Conservation (phyloP, 2,797 vertebrate species). For the Picus viridis region DNA sequence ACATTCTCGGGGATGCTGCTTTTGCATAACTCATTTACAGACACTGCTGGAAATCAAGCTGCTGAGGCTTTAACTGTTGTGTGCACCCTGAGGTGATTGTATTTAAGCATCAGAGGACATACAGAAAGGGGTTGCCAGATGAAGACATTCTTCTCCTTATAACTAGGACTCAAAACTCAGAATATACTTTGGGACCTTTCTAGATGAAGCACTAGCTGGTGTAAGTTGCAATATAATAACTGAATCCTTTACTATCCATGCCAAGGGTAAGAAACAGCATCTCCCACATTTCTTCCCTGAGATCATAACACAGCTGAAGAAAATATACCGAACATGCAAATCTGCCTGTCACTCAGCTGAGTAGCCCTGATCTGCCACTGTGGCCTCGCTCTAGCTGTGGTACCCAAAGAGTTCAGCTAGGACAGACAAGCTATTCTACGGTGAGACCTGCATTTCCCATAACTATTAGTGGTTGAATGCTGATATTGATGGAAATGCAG, state of each 20-base stretch:
- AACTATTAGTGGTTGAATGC: neutral
- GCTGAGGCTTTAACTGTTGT: neutral
- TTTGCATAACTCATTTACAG: neutral
- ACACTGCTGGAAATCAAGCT: neutral
- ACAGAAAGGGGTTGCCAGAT: neutral
- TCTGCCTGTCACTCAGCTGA: neutral
- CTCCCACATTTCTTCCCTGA: neutral
- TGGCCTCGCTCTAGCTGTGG: neutral
- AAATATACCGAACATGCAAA: neutral
- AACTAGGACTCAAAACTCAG: neutral
- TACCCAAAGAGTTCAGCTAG: neutral
- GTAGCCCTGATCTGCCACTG: neutral
- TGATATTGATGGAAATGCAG: neutral
- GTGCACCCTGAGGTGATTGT: neutral
- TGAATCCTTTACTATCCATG: neutral
- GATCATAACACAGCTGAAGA: fast-evolving
- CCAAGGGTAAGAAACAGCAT: neutral
- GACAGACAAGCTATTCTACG: neutral
- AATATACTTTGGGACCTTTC: neutral
- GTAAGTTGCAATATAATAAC: neutral
- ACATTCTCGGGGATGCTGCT: neutral
- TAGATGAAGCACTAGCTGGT: neutral
- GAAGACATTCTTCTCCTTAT: neutral
- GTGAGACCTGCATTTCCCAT: neutral
- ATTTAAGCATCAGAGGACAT: neutral